Conservation (phyloP, 2,888 invertebrate genomes). For the Sisyra nigra region DNA sequence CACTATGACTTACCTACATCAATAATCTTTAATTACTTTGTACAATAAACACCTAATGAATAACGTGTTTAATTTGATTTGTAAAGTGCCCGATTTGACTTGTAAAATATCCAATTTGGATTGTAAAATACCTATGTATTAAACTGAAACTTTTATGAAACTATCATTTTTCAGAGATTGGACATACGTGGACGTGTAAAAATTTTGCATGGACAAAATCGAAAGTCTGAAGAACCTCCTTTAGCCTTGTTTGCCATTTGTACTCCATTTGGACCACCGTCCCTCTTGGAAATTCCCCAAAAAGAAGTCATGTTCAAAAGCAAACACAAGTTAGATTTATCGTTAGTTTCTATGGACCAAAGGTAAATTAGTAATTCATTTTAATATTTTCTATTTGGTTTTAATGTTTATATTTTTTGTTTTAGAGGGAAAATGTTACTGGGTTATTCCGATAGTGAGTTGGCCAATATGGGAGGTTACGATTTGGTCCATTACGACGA, state of each 20-base stretch:
- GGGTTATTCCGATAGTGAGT: conserved; percentile 83
- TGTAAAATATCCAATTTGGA: too few relatives aligned
- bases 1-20: too few relatives aligned
- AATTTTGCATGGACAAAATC: conserved; percentile 90
- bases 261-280: conserved; percentile 97
- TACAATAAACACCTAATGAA: too few relatives aligned
- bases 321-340: conserved; percentile 95
- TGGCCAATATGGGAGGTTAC: conserved; percentile 90
- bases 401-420: conserved; percentile 11
- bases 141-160: too few relatives aligned
- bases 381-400: neutral
- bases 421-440: conserved; percentile 84
- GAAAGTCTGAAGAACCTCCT: conserved; percentile 86
- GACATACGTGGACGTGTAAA: conserved; percentile 96
- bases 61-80: too few relatives aligned
- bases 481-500: conserved; percentile 97
- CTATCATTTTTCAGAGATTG: conserved; percentile 52
- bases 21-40: too few relatives aligned
- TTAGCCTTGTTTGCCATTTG: conserved; percentile 93
- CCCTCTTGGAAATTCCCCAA: conserved; percentile 89
- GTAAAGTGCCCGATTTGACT: too few relatives aligned
- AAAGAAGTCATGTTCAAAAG: conserved; percentile 99
- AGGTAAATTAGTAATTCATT: conserved; percentile 34
- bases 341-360: conserved; percentile 94
- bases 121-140: too few relatives aligned